Percentiles rank a stretch among this genome's conserved stretches.
Evolutionary conservation across 2,113 vertebrate genomes (phyloP).

Genomic region (Hymenochirus boettgeri): DNA sequence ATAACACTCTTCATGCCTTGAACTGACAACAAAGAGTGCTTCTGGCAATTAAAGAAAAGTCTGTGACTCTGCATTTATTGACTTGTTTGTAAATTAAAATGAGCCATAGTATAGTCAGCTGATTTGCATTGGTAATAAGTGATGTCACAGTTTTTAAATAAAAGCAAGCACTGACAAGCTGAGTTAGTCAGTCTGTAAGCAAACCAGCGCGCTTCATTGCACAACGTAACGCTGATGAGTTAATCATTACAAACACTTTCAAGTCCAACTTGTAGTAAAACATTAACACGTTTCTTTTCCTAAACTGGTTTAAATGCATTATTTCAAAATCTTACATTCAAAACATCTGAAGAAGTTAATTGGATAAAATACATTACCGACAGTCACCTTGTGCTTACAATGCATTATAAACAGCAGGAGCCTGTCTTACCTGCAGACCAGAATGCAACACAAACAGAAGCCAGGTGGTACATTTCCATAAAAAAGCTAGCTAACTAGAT

Average conservation of each 20-base stretch:
- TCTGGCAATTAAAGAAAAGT: too few relatives aligned
- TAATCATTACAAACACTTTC: conserved; percentile 36
- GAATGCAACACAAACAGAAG: conserved; percentile 7
- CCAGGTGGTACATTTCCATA: conserved; percentile 12
- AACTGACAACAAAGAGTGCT: too few relatives aligned
- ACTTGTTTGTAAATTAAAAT: too few relatives aligned
- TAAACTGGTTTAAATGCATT: too few relatives aligned
- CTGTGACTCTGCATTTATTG: too few relatives aligned
- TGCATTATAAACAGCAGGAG: conserved; percentile 11
- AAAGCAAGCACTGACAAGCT: conserved; percentile 46
- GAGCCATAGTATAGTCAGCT: not conserved
- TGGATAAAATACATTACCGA: too few relatives aligned
- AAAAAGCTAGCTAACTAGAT: conserved; percentile 10
- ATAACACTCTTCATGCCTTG: too few relatives aligned
- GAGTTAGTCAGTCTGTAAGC: conserved; percentile 3
- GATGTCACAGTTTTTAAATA: conserved; percentile 24
- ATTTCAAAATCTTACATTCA: too few relatives aligned
- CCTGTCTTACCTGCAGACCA: conserved; percentile 22
- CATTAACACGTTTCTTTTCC: too few relatives aligned
- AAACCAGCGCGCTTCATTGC: conserved; percentile 20
- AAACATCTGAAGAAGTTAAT: too few relatives aligned
- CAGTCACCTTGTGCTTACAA: conserved; percentile 1
- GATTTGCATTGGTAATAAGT: conserved; percentile 10
- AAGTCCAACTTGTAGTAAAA: conserved; percentile 8
- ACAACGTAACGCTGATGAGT: conserved; percentile 1